Conservation (phyloP, 2,797 vertebrate species). For the Gymnoscopelus braueri region DNA sequence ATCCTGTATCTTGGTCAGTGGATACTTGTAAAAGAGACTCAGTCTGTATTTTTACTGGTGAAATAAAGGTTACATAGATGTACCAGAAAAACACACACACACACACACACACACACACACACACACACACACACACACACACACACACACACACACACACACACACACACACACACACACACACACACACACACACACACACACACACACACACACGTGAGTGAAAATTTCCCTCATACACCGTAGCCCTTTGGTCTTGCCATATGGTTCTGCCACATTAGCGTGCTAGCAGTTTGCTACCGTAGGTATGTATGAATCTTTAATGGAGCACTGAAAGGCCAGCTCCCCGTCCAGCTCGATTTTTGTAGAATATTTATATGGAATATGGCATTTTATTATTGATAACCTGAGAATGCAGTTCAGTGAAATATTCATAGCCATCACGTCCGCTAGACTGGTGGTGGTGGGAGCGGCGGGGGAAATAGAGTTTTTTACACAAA, state of each 20-base stretch:
- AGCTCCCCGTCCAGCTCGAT: slow-evolving; percentile 69
- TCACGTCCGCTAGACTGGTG: slow-evolving; percentile 63
- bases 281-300: slow-evolving; percentile 56
- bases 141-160: slow-evolving; percentile 4
- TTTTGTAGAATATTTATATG: slow-evolving; percentile 84
- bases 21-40: background rate
- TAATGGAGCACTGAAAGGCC: slow-evolving; percentile 65
- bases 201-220: slow-evolving; percentile 14
- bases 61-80: slow-evolving; percentile 1
- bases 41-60: too few species aligned
- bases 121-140: slow-evolving; percentile 1
- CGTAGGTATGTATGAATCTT: slow-evolving; percentile 73
- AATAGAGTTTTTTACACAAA: slow-evolving; percentile 14
- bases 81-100: slow-evolving; percentile 14
- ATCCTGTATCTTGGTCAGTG: slow-evolving; percentile 1
- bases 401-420: slow-evolving; percentile 82
- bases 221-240: too few species aligned
- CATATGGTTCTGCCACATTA: slow-evolving; percentile 34
- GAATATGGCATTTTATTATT: slow-evolving; percentile 84
- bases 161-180: background rate
- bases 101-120: slow-evolving; percentile 3
- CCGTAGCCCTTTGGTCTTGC: slow-evolving; percentile 27
- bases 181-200: slow-evolving; percentile 44
- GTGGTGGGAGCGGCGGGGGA: slow-evolving; percentile 46
- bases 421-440: slow-evolving; percentile 79